A percentile compares a stretch with the other conserved stretches of the same genome.
Conservation (phyloP, 2,113 vertebrate genomes). For the Mus musculus region DNA sequence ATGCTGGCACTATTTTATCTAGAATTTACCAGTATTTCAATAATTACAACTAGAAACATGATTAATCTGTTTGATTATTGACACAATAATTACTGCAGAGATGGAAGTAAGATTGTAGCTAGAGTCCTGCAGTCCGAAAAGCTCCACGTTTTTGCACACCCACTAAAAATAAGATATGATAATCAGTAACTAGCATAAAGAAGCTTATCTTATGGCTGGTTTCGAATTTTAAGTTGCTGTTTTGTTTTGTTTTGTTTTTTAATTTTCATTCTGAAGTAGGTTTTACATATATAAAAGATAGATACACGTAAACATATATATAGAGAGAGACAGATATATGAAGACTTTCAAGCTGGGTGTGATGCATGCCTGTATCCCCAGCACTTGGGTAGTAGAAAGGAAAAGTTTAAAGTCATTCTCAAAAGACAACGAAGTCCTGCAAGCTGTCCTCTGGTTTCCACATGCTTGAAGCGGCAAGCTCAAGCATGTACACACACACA, state of each 20-base stretch:
- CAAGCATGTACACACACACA: neutral
- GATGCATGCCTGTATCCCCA: neutral
- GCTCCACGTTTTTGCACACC: neutral
- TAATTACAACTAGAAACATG: neutral
- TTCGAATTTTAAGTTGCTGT: neutral
- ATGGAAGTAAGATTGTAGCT: neutral
- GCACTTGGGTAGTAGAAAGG: neutral
- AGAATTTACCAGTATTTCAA: constrained; percentile 52
- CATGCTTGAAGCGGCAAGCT: neutral
- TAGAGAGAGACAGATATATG: no score
- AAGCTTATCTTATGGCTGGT: neutral
- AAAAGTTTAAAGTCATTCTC: neutral
- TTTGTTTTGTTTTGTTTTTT: neutral
- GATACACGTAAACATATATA: neutral
- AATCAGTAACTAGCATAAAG: neutral
- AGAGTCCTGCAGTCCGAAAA: neutral
- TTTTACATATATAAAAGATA: constrained; percentile 2
- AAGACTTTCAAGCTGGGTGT: neutral
- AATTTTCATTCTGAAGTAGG: neutral
- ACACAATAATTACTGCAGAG: neutral
- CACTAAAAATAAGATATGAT: neutral
- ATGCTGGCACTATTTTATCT: constrained; percentile 49
- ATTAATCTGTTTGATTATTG: neutral
- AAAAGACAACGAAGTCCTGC: neutral
- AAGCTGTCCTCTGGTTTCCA: neutral